Percentiles rank a stretch among this genome's conserved stretches.
These are phyloP conservation scores for Enteromius radiatus DNA, from an alignment of 2,797 vertebrate species.

Conservation along the genomic window DNA sequence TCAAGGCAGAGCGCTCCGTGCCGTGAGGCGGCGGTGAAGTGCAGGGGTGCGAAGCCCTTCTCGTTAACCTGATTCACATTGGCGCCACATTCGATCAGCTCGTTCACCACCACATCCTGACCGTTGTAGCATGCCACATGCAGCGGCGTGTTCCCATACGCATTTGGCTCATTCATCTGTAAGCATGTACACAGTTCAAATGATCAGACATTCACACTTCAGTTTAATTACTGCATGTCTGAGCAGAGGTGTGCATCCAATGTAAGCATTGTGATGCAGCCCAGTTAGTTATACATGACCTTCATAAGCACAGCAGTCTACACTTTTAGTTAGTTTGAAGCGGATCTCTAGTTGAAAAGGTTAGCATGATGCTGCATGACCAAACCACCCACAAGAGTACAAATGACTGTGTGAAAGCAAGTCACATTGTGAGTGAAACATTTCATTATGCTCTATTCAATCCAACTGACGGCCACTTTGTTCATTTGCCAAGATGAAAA, in stretches of 20 bases:
- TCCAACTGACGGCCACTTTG: background rate
- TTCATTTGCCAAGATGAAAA: background rate
- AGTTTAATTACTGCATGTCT: background rate
- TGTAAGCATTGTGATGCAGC: background rate
- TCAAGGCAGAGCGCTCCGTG: conserved; percentile 95
- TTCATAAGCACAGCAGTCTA: background rate
- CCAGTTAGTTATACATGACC: background rate
- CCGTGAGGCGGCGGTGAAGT: conserved; percentile 94
- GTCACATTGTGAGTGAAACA: background rate
- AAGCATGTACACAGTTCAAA: conserved; percentile 4
- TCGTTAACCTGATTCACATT: conserved; percentile 96
- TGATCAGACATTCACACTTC: background rate
- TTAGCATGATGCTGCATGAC: background rate
- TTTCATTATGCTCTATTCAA: background rate
- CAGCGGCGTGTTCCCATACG: conserved; percentile 94
- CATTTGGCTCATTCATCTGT: conserved; percentile 96
- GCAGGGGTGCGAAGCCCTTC: conserved; percentile 93
- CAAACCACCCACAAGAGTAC: background rate
- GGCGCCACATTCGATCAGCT: conserved; percentile 94
- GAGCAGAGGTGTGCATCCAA: background rate
- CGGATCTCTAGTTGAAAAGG: background rate
- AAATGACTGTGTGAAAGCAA: background rate
- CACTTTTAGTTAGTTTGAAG: background rate
- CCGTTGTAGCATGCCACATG: conserved; percentile 98
- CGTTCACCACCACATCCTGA: conserved; percentile 97